Base-by-base conservation (phyloP, 2,888 invertebrate species). In the Drosophila stalkeri region DNA sequence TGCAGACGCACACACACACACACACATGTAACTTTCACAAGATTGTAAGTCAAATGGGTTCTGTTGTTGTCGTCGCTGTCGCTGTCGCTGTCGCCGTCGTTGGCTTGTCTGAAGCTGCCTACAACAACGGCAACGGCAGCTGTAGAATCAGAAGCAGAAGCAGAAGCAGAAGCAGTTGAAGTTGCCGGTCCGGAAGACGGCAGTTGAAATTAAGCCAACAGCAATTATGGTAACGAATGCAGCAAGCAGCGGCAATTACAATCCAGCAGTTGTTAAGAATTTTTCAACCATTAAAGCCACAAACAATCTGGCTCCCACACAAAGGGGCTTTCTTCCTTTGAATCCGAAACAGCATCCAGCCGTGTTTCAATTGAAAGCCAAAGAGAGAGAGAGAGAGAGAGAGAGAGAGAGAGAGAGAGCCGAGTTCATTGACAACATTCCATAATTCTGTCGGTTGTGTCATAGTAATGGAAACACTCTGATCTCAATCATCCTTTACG, bases 141-240 rank as follows among this genome's bases (percentile, higher is more conserved):
- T 43, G 66, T 60, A 60, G 82, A 75, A 84, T n/a, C 3, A 35
- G 6, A 16, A 16, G 39, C 3, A 49, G 66, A 60, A 66, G 70
- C 55, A 72, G 81, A 71, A 84, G 55, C 3, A 43, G 68, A 68
- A 66, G 70, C 59, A 72, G 82, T 66, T 82, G 82, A 74, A 86
- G 85, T 86, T 82, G 86, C 86, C 82, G 82, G 73, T 73, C 69
- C 86, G 85, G 85, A 85, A 85, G 85, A 84, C 82, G 82, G 79
- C 85, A 71, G 86, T 85, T 85, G 81, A 85, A 85, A 85, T 85
- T 85, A 85, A 85, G 85, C 85, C 85, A 86, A 84, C 86, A 85
- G 85, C 85, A 85, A 85, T 85, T 85, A 85, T 86, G 82, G 82
- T 77, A 79, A 83, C 83, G 85, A 86, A 86, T 85, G 86, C 77